phyloP scores from a whole-genome alignment of 2,113 vertebrate species.

The Acanthochromis polyacanthus region DNA sequence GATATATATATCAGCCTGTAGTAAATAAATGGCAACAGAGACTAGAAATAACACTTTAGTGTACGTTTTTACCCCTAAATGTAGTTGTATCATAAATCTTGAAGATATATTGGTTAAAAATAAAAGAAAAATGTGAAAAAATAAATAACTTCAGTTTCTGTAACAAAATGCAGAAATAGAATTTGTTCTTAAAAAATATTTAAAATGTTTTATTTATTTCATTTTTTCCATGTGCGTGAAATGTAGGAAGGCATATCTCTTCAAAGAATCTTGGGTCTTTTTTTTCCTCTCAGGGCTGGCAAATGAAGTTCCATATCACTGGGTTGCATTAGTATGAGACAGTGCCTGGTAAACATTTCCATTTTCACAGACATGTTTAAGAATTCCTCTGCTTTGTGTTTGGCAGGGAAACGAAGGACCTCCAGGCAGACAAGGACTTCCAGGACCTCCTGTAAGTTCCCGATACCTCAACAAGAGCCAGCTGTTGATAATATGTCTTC shows the following conservation, averaged over 20 bases:
- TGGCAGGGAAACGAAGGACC: conserved; percentile 91
- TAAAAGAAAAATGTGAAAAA: background rate
- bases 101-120: conserved; percentile 7
- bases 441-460: conserved; percentile 85
- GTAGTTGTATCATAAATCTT: background rate
- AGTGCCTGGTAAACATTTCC: conserved; percentile 37
- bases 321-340: conserved; percentile 15
- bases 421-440: conserved; percentile 87
- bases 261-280: background rate
- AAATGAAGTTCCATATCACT: conserved; percentile 22
- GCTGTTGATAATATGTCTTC: conserved; percentile 7
- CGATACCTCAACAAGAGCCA: conserved; percentile 20
- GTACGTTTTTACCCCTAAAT: too few relatives aligned
- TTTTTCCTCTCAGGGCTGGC: background rate
- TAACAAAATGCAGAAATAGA: background rate
- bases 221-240: background rate
- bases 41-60: too few relatives aligned
- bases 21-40: too few relatives aligned
- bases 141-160: background rate
- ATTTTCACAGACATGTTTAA: conserved; percentile 37
- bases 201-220: background rate
- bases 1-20: too few relatives aligned
- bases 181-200: too few relatives aligned
- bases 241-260: conserved; percentile 4
- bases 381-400: conserved; percentile 56